phyloP scores from a whole-genome alignment of 2,797 vertebrate species.

The Coranthus polyacanthus region DNA sequence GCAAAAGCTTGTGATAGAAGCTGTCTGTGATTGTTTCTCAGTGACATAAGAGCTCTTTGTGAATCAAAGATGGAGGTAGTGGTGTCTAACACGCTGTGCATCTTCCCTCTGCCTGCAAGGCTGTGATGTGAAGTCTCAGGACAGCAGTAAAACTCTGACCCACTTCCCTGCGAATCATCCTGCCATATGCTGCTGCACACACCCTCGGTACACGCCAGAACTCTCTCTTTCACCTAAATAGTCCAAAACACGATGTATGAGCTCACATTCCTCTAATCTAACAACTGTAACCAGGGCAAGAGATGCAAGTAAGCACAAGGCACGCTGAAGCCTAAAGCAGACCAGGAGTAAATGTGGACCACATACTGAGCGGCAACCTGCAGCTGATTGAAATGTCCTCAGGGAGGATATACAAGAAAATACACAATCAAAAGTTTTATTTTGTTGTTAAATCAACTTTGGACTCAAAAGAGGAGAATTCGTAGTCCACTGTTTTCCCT shows the following conservation, averaged over 20 bases:
- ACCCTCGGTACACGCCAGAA: too few relatives aligned
- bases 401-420: conserved; percentile 3
- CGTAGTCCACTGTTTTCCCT: conserved; percentile 1
- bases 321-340: conserved; percentile 5
- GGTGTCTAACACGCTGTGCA: not conserved
- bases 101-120: conserved; percentile 20
- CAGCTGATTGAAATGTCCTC: conserved; percentile 9
- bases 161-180: conserved; percentile 61
- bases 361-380: not conserved
- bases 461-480: not conserved
- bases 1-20: not conserved
- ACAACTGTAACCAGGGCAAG: conserved; percentile 6
- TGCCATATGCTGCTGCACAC: conserved; percentile 33
- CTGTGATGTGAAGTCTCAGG: conserved; percentile 39
- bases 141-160: conserved; percentile 60
- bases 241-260: conserved; percentile 5
- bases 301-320: conserved; percentile 13
- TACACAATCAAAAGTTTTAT: conserved; percentile 1
- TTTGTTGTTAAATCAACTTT: conserved; percentile 24
- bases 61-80: conserved; percentile 25
- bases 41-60: conserved; percentile 4
- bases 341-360: not conserved
- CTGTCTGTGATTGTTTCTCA: conserved; percentile 4
- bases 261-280: conserved; percentile 14
- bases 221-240: conserved; percentile 16